Evolutionary conservation across 2,113 vertebrate species (phyloP).

Genomic region (Rattus rattus): DNA sequence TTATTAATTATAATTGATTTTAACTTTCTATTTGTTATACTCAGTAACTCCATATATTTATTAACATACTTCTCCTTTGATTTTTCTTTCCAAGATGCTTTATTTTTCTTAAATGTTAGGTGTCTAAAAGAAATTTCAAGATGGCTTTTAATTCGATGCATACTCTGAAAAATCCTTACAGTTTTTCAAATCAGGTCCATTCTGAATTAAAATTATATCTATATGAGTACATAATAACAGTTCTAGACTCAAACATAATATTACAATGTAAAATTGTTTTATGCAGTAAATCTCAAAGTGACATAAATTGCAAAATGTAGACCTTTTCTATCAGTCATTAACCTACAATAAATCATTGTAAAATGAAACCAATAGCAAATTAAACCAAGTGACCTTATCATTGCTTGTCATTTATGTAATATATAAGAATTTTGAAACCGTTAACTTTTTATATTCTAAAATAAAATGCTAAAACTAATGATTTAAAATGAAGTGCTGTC

Average conservation of each 20-base stretch:
- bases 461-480: conserved; percentile 71
- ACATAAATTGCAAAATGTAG: conserved; percentile 68
- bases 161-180: neutral
- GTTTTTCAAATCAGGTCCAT: neutral
- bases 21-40: neutral
- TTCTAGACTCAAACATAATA: conserved; percentile 58
- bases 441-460: conserved; percentile 68
- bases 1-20: conserved; percentile 7
- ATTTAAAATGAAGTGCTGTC: conserved; percentile 10
- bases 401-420: conserved; percentile 38
- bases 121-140: neutral
- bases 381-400: conserved; percentile 76
- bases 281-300: conserved; percentile 72
- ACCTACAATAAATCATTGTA: conserved; percentile 77
- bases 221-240: neutral
- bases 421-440: conserved; percentile 48
- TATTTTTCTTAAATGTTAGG: neutral
- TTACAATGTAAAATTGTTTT: conserved; percentile 66
- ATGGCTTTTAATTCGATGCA: neutral
- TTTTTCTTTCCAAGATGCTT: neutral
- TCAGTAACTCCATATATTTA: neutral
- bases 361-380: conserved; percentile 77
- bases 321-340: conserved; percentile 70
- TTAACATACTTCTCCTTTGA: neutral
- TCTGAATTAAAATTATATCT: neutral